These are phyloP conservation scores for Acleris literana DNA, from an alignment of 2,888 invertebrate genomes.

Conservation along the genomic window DNA sequence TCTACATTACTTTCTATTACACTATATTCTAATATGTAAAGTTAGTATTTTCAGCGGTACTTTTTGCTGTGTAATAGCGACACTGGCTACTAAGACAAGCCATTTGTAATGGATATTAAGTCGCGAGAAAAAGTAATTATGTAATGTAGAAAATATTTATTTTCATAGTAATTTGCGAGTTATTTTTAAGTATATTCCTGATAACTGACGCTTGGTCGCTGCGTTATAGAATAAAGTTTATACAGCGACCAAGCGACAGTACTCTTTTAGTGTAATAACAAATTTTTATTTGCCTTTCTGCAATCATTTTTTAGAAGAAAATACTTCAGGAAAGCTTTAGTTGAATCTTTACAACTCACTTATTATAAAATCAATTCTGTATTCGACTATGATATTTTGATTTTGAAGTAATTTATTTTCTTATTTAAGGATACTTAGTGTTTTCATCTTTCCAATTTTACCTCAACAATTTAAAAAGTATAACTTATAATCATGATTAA, in stretches of 20 bases:
- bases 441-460: conserved; percentile 47
- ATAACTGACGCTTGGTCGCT: conserved; percentile 48
- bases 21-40: background rate
- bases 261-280: conserved; percentile 59
- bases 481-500: conserved; percentile 39
- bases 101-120: no score
- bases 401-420: conserved; percentile 72
- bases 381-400: conserved; percentile 61
- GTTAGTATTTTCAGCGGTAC: background rate
- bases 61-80: background rate
- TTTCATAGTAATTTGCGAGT: conserved; percentile 5
- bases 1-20: conserved; percentile 12
- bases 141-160: conserved; percentile 23
- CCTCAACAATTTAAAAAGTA: conserved; percentile 40
- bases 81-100: background rate
- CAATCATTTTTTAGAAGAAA: conserved; percentile 77
- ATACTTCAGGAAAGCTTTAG: conserved; percentile 69
- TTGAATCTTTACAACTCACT: conserved; percentile 48
- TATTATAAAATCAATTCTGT: conserved; percentile 36
- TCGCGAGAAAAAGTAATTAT: no score
- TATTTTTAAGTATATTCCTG: conserved; percentile 50
- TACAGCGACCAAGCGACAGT: conserved; percentile 44
- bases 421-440: conserved; percentile 64
- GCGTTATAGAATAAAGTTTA: background rate
- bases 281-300: conserved; percentile 67